Conservation (phyloP, 2,113 vertebrate species). For the Rhabdomys dilectus region DNA sequence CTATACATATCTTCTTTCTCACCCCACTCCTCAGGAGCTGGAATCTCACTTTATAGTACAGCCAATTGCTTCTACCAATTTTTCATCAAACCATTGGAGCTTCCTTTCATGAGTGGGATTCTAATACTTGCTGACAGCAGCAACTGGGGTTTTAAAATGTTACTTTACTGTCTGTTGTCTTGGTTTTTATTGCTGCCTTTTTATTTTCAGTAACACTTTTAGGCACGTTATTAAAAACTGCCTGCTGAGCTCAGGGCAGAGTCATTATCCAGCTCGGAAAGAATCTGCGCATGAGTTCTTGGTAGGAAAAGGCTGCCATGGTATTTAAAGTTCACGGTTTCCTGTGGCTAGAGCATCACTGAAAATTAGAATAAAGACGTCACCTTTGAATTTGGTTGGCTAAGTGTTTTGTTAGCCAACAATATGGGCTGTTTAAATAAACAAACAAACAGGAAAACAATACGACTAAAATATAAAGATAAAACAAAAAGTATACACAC, state of each 20-base stretch:
- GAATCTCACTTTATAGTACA: constrained; percentile 71
- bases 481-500: background rate
- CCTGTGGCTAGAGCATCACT: constrained; percentile 51
- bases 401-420: background rate
- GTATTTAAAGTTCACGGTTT: constrained; percentile 70
- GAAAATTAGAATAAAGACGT: constrained; percentile 55
- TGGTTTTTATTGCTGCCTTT: constrained; percentile 78
- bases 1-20: constrained; percentile 67
- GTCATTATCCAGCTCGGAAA: constrained; percentile 69
- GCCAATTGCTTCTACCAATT: constrained; percentile 72
- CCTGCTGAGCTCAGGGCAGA: constrained; percentile 78
- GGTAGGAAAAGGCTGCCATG: constrained; percentile 48
- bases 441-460: background rate
- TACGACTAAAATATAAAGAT: background rate
- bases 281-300: constrained; percentile 74
- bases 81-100: constrained; percentile 75
- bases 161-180: constrained; percentile 84
- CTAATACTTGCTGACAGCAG: constrained; percentile 82
- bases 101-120: constrained; percentile 72
- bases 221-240: constrained; percentile 83
- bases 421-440: background rate
- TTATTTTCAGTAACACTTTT: constrained; percentile 78
- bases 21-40: background rate
- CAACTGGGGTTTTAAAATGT: constrained; percentile 80
- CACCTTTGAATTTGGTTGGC: constrained; percentile 48